These are phyloP conservation scores for Trichomalopsis sarcophagae DNA, from an alignment of 1,140 invertebrate genomes.

Conservation along the genomic window DNA sequence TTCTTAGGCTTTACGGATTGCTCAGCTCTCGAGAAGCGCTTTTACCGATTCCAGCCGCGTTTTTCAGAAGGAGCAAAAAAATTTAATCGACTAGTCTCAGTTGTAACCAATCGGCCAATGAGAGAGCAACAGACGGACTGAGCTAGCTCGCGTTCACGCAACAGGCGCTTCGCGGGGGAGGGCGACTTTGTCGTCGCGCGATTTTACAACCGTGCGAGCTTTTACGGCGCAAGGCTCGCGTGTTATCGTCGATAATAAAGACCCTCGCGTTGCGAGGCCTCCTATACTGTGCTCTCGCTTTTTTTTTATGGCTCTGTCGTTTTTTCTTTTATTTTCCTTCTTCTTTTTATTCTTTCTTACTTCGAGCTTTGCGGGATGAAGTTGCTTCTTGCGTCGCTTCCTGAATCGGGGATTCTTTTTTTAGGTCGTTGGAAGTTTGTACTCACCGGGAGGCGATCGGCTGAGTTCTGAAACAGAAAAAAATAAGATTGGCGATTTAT, in stretches of 20 bases:
- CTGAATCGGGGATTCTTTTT: not conserved
- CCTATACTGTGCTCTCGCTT: not conserved
- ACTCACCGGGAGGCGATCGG: not conserved
- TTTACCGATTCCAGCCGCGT: not conserved
- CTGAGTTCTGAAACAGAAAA: not conserved
- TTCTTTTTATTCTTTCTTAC: not conserved
- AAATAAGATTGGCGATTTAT: too few relatives aligned
- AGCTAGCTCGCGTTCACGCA: not conserved
- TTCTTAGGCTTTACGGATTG: too few relatives aligned
- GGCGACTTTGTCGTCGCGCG: not conserved
- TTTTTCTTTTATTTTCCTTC: not conserved
- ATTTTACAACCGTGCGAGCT: conserved; percentile 11
- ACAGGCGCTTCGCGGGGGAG: not conserved
- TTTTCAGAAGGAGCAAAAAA: not conserved
- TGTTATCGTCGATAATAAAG: conserved; percentile 18
- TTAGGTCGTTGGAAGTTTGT: not conserved
- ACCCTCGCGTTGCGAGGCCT: not conserved
- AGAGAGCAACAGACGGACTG: not conserved
- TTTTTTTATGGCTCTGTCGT: not conserved
- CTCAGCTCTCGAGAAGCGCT: not conserved
- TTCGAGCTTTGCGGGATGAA: not conserved
- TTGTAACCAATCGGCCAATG: too few relatives aligned
- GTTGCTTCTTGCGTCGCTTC: not conserved
- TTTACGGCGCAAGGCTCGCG: not conserved
- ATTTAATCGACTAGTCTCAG: not conserved